Conservation (phyloP, 1,140 invertebrate genomes). For the Brachionus koreanus region DNA sequence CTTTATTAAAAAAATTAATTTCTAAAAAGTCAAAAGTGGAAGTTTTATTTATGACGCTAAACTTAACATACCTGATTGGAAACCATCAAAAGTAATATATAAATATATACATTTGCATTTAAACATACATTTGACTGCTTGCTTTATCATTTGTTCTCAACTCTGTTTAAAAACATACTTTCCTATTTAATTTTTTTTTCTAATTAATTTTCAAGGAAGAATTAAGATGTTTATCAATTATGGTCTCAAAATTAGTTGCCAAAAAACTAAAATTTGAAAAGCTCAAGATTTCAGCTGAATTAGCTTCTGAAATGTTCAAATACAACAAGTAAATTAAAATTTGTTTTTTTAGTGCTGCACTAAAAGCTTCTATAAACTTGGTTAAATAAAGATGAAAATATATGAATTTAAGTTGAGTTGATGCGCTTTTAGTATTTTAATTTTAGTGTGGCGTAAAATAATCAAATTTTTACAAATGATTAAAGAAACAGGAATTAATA, state of each 20-base stretch:
- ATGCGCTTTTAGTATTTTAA: too few relatives aligned
- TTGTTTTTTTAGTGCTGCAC: neutral
- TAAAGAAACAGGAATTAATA: neutral
- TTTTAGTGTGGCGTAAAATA: too few relatives aligned
- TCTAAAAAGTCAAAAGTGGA: conserved; percentile 69
- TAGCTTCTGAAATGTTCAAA: conserved; percentile 77
- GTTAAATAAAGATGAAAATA: too few relatives aligned
- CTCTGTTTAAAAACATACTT: too few relatives aligned
- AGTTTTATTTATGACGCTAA: conserved; percentile 88
- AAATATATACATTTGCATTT: neutral
- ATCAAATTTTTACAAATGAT: too few relatives aligned
- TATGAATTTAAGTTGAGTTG: neutral
- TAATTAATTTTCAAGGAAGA: conserved; percentile 62
- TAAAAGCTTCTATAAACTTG: too few relatives aligned
- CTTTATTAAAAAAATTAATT: conserved; percentile 8
- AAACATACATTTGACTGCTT: neutral
- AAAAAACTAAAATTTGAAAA: conserved; percentile 67
- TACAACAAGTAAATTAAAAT: conserved; percentile 65
- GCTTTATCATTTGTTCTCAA: too few relatives aligned
- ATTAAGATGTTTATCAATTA: conserved; percentile 70
- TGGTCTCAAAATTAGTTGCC: conserved; percentile 64
- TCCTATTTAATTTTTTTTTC: too few relatives aligned
- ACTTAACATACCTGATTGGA: conserved; percentile 71
- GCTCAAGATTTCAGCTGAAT: conserved; percentile 67
- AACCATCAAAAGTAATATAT: conserved; percentile 63